A percentile compares a stretch with the other conserved stretches of the same genome.
Conservation (phyloP, 2,888 invertebrate species). For the Syrista parreyssii region DNA sequence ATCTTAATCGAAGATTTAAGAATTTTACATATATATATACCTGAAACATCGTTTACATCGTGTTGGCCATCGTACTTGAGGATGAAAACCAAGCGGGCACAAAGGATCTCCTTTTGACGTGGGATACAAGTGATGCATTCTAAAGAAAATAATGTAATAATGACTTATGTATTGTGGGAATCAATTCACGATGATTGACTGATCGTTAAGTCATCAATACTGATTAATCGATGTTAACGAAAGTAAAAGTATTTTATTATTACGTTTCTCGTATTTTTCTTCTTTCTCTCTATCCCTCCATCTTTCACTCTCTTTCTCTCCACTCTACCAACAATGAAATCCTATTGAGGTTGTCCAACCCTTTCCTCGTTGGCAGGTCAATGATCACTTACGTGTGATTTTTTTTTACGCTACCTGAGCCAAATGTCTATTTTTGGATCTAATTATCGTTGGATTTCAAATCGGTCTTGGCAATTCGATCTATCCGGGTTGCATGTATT, state of each 20-base stretch:
- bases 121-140: constrained; percentile 81
- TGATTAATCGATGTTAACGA: neutral
- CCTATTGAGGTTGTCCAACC: neutral
- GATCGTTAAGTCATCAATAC: neutral
- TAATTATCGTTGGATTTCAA: neutral
- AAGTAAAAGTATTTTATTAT: neutral
- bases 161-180: neutral
- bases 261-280: neutral
- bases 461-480: neutral
- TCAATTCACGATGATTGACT: neutral
- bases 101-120: constrained; percentile 87
- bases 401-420: neutral
- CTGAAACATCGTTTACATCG: constrained; percentile 93
- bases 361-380: neutral
- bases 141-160: constrained; percentile 19
- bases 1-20: neutral
- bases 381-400: neutral
- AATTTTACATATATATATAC: constrained; percentile 53
- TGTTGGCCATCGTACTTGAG: constrained; percentile 94
- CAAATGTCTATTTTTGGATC: neutral
- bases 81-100: constrained; percentile 93
- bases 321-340: neutral
- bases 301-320: constrained; percentile 14
- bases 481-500: neutral
- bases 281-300: constrained; percentile 1